These are phyloP conservation scores for Semotilus atromaculatus DNA, from an alignment of 2,797 vertebrate species.

Conservation along the genomic window DNA sequence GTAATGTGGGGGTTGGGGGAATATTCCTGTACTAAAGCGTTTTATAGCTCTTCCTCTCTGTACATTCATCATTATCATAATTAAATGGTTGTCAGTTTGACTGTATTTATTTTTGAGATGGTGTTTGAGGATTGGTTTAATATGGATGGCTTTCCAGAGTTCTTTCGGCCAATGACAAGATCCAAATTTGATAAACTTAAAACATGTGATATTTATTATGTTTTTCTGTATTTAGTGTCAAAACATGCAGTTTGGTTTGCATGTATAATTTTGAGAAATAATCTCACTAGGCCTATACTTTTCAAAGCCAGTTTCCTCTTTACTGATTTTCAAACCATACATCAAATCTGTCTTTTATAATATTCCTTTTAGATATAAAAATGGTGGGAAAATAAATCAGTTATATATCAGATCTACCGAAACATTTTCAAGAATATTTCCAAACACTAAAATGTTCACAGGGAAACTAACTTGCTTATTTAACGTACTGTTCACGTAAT, in stretches of 20 bases:
- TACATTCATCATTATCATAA: neutral
- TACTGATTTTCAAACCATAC: neutral
- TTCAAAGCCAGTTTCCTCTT: neutral
- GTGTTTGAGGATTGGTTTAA: neutral
- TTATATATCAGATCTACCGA: neutral
- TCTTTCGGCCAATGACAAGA: slow-evolving; percentile 16
- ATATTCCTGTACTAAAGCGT: slow-evolving; percentile 26
- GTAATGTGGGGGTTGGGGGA: slow-evolving; percentile 41
- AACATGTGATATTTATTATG: neutral
- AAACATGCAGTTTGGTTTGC: neutral
- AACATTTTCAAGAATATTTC: neutral
- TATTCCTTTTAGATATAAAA: neutral
- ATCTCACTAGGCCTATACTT: neutral
- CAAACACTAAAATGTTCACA: neutral
- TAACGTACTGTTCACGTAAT: neutral
- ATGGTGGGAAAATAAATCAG: neutral
- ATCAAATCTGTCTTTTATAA: neutral
- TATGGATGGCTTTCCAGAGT: neutral
- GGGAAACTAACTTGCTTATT: neutral
- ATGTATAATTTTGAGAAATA: neutral
- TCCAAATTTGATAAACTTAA: neutral
- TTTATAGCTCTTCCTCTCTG: neutral
- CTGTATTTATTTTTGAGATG: slow-evolving; percentile 1
- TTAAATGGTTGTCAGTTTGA: neutral
- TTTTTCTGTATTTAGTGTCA: neutral